phyloP scores from a whole-genome alignment of 1,140 invertebrate species.

The Drosophila pachea region DNA sequence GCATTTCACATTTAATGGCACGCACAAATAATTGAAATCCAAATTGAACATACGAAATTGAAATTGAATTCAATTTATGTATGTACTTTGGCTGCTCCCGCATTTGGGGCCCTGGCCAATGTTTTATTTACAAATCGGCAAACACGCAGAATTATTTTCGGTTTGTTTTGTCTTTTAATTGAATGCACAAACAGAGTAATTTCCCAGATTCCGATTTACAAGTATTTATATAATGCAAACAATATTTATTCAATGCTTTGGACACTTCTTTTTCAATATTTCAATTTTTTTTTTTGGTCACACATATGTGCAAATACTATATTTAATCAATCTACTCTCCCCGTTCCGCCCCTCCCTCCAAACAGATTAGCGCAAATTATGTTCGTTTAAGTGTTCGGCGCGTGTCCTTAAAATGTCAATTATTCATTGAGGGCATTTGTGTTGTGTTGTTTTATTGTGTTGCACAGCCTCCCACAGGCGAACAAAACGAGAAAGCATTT shows the following conservation, averaged over 20 bases:
- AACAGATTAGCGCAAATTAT: slow-evolving; percentile 78
- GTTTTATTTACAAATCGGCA: slow-evolving; percentile 16
- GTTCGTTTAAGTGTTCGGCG: slow-evolving; percentile 75
- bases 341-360: slow-evolving; percentile 41
- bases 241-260: neutral
- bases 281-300: slow-evolving; percentile 26
- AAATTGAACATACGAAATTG: slow-evolving; percentile 10
- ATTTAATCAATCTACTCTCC: slow-evolving; percentile 49
- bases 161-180: slow-evolving; percentile 37
- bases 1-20: slow-evolving; percentile 17
- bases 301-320: slow-evolving; percentile 56
- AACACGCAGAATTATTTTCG: slow-evolving; percentile 9
- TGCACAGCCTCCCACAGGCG: slow-evolving; percentile 45
- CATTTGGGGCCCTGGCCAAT: neutral
- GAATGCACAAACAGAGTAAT: slow-evolving; percentile 29
- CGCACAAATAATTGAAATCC: slow-evolving; percentile 42
- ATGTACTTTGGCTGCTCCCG: slow-evolving; percentile 13
- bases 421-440: slow-evolving; percentile 73
- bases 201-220: slow-evolving; percentile 18
- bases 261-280: neutral
- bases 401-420: slow-evolving; percentile 76
- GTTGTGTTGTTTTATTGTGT: slow-evolving; percentile 64
- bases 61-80: slow-evolving; percentile 41
- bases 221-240: slow-evolving; percentile 1
- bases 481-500: neutral